Percentiles rank a stretch among this genome's conserved stretches.
These are phyloP conservation scores for Coenonympha glycerion DNA, from an alignment of 2,888 invertebrate species.

Conservation along the genomic window DNA sequence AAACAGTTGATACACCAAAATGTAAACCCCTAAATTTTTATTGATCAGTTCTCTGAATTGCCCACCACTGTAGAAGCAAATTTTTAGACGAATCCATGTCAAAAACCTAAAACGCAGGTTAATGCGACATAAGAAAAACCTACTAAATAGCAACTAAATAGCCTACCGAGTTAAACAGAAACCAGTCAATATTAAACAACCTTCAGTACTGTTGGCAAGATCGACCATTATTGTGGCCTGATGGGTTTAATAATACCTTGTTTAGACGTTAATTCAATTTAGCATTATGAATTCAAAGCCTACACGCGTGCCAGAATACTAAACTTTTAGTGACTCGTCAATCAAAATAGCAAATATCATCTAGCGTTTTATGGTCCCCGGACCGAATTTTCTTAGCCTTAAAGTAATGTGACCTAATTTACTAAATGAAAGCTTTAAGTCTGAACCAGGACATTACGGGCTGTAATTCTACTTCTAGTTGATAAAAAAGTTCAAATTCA, in stretches of 20 bases:
- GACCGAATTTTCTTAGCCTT: too few relatives aligned
- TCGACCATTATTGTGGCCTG: constrained; percentile 4
- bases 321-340: not conserved
- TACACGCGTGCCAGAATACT: not conserved
- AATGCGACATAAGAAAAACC: not conserved
- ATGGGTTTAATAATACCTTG: constrained; percentile 4
- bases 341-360: not conserved
- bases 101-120: not conserved
- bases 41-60: too few relatives aligned
- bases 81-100: too few relatives aligned
- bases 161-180: constrained; percentile 3
- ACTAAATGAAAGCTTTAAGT: too few relatives aligned
- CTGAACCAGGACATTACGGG: too few relatives aligned
- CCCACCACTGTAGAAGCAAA: too few relatives aligned
- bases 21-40: too few relatives aligned
- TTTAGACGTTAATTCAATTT: not conserved
- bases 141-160: not conserved
- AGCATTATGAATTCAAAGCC: not conserved
- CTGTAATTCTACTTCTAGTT: too few relatives aligned
- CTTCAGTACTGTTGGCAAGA: constrained; percentile 19
- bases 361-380: too few relatives aligned
- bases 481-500: too few relatives aligned
- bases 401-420: too few relatives aligned
- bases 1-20: too few relatives aligned
- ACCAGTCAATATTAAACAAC: constrained; percentile 16